Evolutionary conservation across 2,113 vertebrate genomes (phyloP).

Genomic region (Cavia porcellus): DNA sequence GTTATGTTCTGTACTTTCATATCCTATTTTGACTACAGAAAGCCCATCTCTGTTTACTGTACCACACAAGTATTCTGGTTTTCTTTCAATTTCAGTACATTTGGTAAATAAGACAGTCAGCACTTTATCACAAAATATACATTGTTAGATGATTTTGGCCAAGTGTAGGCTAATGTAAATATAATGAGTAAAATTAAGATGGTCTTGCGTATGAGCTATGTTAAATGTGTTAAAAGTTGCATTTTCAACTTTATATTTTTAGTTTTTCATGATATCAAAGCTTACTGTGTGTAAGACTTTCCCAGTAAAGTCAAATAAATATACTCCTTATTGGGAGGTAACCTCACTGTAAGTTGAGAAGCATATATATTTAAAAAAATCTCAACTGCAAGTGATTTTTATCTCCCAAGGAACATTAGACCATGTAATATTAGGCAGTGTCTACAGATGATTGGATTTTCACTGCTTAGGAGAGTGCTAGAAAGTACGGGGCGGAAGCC

Average conservation of each 20-base stretch:
- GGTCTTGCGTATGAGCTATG: neutral
- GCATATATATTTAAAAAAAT: neutral
- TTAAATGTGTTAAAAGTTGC: neutral
- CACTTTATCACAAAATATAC: neutral
- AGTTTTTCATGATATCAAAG: neutral
- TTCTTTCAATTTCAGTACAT: neutral
- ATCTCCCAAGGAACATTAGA: neutral
- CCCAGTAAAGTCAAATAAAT: too few relatives aligned
- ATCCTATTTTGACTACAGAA: neutral
- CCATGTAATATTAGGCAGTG: neutral
- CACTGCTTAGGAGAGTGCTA: neutral
- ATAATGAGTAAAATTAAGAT: neutral
- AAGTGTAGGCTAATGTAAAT: neutral
- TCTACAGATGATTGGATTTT: neutral
- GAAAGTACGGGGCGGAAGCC: neutral
- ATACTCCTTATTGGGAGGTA: neutral
- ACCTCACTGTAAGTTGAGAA: neutral
- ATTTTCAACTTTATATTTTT: neutral
- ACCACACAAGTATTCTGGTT: neutral
- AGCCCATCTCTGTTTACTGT: neutral
- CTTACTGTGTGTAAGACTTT: too few relatives aligned
- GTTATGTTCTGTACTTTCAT: neutral
- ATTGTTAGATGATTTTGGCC: neutral
- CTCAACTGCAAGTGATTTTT: neutral
- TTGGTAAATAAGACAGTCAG: neutral